Evolutionary conservation across 2,888 invertebrate genomes (phyloP), one percentile per base, ranked within the genome.

Genomic region (Neoscelio sp.): DNA sequence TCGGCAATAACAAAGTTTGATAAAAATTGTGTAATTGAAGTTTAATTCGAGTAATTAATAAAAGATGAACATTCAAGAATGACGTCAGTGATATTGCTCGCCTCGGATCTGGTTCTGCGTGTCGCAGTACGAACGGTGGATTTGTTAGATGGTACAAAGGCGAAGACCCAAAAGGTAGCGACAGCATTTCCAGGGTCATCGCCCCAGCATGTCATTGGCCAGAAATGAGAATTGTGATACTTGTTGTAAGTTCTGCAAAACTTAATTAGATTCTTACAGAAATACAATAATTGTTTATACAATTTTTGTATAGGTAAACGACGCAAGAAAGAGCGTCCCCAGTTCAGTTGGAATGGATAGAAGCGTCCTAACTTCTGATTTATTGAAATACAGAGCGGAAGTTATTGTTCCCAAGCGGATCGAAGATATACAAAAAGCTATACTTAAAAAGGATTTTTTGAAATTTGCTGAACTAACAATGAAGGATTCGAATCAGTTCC

Each of bases 401-500:
- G 88, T 93, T 56, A 92, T 95, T 86, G 96, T 98, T 1, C 96
- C 97, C 0, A 88, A 93, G 82, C 93, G 96, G 86, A 93, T 95
- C 1, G 87, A 92, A 23, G 89, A 91, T 56, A 94, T 96, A 85
- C 91, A 92, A 67, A 80, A 92, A 80, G 94, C 94, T 5, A 96
- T 98, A 64, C 83, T 91, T 64, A 89, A 92, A 0, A 94, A 92
- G 84, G 93, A 99, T 91, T 99, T 98, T 90, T 87, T 92, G 18
- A 92, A 91, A 38, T 98, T 99, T 92, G 98, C 97, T n/a, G 94
- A 96, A 87, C 92, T 99, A 15, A 98, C 98, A 0, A 99, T 99
- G 96, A 95, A 94, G 90, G 99, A 99, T 86, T 98, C 98, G 76
- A 99, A 99, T 92, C 97, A 98, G 89, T 95, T 99, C 86, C 99